phyloP scores from a whole-genome alignment of 2,113 vertebrate species.

The Pristiophorus japonicus region DNA sequence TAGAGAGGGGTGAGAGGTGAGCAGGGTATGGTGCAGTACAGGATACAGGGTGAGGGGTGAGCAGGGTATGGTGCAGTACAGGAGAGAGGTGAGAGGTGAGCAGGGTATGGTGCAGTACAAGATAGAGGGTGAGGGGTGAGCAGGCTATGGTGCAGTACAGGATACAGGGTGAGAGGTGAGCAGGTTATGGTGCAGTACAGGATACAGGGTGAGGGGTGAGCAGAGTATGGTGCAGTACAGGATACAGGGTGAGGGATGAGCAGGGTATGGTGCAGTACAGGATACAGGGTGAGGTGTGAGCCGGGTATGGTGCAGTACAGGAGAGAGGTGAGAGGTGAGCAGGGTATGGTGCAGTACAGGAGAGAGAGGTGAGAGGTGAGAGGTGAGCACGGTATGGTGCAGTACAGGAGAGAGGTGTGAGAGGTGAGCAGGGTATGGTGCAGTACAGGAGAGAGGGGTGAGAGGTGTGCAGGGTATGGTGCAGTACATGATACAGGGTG shows the following conservation, averaged over 20 bases:
- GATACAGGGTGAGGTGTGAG: background rate
- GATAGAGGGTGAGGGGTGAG: background rate
- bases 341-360: background rate
- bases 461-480: background rate
- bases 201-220: background rate
- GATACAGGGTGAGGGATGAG: background rate
- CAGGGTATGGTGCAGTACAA: background rate
- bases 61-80: background rate
- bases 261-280: background rate
- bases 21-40: background rate
- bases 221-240: background rate
- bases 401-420: background rate
- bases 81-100: background rate
- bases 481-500: background rate
- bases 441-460: background rate
- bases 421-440: background rate
- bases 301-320: background rate
- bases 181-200: background rate
- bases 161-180: background rate
- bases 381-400: background rate
- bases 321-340: background rate
- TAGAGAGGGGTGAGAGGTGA: background rate
- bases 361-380: background rate
- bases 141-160: background rate
- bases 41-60: background rate